A percentile compares a stretch with the other conserved stretches of the same genome.
phyloP scores from a whole-genome alignment of 1,140 invertebrate species.

The Trichogramma pretiosum region DNA sequence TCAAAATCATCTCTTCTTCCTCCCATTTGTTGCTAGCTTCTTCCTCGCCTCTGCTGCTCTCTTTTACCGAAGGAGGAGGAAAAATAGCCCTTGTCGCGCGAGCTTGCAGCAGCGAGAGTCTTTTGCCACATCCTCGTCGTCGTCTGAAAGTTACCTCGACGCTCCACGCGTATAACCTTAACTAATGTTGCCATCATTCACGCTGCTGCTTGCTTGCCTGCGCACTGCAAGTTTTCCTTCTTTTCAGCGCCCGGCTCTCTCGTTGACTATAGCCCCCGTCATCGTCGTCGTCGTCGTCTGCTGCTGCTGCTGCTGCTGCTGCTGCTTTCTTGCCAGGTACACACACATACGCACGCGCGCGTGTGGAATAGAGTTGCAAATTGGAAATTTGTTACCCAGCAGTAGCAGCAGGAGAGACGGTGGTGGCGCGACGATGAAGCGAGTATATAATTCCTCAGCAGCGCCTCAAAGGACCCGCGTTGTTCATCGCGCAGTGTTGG shows the following conservation, averaged over 20 bases:
- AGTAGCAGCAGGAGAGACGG: too few relatives aligned
- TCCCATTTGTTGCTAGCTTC: neutral
- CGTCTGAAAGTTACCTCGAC: constrained; percentile 1
- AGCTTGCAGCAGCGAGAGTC: neutral
- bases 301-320: constrained; percentile 3
- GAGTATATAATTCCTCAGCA: too few relatives aligned
- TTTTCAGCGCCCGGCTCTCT: too few relatives aligned
- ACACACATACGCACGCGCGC: neutral
- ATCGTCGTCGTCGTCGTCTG: too few relatives aligned
- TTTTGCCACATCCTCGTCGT: too few relatives aligned
- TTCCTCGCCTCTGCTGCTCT: neutral
- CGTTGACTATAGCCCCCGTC: too few relatives aligned
- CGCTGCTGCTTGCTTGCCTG: constrained; percentile 3
- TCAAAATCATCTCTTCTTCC: neutral
- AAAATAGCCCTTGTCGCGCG: neutral
- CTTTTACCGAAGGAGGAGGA: neutral
- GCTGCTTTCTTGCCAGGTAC: neutral
- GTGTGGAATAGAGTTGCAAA: constrained; percentile 19
- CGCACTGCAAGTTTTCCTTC: too few relatives aligned
- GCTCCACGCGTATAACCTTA: constrained; percentile 18
- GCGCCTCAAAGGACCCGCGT: neutral
- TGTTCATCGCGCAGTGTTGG: too few relatives aligned
- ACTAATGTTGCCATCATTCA: constrained; percentile 22
- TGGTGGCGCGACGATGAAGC: too few relatives aligned
- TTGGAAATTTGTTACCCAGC: constrained; percentile 19